A percentile compares a stretch with the other conserved stretches of the same genome.
phyloP scores from a whole-genome alignment of 2,113 vertebrate genomes.

The Eulacestoma nigropectus region DNA sequence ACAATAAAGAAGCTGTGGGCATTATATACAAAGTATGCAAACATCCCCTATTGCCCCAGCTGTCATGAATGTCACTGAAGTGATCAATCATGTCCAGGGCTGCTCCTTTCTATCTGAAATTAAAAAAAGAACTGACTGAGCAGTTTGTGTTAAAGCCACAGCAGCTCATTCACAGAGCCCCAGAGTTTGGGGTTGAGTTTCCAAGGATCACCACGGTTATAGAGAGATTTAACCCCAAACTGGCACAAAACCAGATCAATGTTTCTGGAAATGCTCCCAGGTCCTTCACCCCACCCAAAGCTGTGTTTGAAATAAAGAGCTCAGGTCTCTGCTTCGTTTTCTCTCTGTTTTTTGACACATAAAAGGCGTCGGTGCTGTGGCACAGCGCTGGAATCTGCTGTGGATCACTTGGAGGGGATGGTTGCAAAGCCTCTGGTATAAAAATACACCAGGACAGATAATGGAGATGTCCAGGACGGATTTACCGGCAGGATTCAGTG shows the following conservation, averaged over 20 bases:
- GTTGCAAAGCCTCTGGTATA: not conserved
- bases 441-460: rapidly evolving
- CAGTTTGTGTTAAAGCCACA: not conserved
- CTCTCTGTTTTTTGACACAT: rapidly evolving
- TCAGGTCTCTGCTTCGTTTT: not conserved
- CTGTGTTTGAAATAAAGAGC: not conserved
- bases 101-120: not conserved
- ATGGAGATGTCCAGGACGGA: not conserved
- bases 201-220: not conserved
- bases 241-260: not conserved
- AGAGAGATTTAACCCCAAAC: not conserved
- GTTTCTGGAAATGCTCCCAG: not conserved
- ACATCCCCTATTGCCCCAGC: not conserved
- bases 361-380: rapidly evolving
- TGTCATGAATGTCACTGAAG: not conserved
- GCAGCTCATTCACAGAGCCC: not conserved
- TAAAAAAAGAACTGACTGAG: not conserved
- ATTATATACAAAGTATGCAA: not conserved
- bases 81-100: not conserved
- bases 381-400: not conserved
- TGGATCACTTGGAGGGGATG: rapidly evolving
- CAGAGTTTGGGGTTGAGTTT: not conserved
- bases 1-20: not conserved
- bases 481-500: rapidly evolving
- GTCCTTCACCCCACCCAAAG: not conserved